Conservation (phyloP, 2,113 vertebrate genomes). For the Microcebus griseorufus region DNA sequence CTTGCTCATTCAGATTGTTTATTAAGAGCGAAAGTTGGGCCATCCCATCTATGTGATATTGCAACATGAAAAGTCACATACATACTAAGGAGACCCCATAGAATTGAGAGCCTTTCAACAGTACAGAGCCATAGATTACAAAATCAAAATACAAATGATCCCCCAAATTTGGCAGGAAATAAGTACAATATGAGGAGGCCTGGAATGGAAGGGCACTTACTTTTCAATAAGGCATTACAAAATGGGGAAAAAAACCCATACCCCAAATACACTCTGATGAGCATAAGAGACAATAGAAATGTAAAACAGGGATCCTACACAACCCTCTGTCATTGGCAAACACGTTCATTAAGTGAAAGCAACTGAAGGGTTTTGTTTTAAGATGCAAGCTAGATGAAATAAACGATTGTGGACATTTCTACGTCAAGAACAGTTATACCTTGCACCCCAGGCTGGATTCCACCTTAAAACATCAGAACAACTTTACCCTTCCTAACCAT, state of each 20-base stretch:
- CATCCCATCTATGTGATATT: constrained; percentile 81
- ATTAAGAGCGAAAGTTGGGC: constrained; percentile 84
- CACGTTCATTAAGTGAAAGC: background rate
- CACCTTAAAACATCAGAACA: background rate
- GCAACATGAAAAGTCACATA: constrained; percentile 83
- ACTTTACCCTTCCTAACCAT: background rate
- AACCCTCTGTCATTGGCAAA: background rate
- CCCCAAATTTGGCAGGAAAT: constrained; percentile 85
- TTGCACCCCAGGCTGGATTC: background rate
- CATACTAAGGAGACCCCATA: constrained; percentile 84
- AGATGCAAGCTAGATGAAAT: background rate
- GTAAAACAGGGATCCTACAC: background rate
- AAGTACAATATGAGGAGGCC: constrained; percentile 83
- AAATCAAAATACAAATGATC: constrained; percentile 86
- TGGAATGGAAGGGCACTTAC: constrained; percentile 84
- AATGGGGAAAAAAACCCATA: background rate
- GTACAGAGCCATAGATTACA: constrained; percentile 85
- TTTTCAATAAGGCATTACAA: constrained; percentile 78
- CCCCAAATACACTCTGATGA: constrained; percentile 31
- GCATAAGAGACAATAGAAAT: background rate
- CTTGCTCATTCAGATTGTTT: constrained; percentile 85
- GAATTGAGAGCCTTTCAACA: constrained; percentile 81
- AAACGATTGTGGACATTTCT: background rate
- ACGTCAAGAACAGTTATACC: background rate
- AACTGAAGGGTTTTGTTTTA: background rate